Evolutionary conservation across 2,113 vertebrate genomes (phyloP).

Genomic region (Malurus elegans): DNA sequence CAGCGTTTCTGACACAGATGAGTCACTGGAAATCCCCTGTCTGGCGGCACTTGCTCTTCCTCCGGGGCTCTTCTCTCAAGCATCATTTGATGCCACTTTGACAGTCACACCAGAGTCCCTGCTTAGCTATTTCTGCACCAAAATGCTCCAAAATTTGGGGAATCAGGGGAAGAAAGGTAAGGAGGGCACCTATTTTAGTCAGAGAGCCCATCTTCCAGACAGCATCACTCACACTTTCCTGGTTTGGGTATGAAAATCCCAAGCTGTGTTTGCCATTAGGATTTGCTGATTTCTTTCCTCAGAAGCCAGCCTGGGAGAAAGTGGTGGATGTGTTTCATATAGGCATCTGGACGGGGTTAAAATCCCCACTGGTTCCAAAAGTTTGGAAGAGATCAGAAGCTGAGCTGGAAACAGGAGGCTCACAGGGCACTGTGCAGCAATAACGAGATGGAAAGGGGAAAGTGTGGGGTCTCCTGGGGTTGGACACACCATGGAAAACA

Average conservation of each 20-base stretch:
- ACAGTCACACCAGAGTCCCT: neutral
- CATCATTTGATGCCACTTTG: neutral
- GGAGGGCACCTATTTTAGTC: neutral
- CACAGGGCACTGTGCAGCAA: neutral
- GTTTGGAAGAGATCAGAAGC: neutral
- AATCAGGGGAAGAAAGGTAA: neutral
- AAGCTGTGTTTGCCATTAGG: neutral
- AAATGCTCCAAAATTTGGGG: neutral
- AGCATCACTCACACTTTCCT: neutral
- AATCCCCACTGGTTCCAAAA: neutral
- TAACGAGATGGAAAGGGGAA: neutral
- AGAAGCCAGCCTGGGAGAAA: neutral
- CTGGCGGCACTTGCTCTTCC: neutral
- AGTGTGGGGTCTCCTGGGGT: neutral
- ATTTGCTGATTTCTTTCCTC: neutral
- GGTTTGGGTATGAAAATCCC: neutral
- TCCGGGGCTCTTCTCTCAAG: neutral
- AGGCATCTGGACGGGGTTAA: neutral
- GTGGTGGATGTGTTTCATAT: rapidly evolving
- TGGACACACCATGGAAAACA: neutral
- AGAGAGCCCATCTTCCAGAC: neutral
- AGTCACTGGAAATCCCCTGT: slow-evolving; percentile 66
- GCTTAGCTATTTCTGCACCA: neutral
- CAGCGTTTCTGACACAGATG: slow-evolving; percentile 16
- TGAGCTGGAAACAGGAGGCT: neutral